Evolutionary conservation across 2,888 invertebrate genomes (phyloP).

Genomic region (Oxystoma pomonae): DNA sequence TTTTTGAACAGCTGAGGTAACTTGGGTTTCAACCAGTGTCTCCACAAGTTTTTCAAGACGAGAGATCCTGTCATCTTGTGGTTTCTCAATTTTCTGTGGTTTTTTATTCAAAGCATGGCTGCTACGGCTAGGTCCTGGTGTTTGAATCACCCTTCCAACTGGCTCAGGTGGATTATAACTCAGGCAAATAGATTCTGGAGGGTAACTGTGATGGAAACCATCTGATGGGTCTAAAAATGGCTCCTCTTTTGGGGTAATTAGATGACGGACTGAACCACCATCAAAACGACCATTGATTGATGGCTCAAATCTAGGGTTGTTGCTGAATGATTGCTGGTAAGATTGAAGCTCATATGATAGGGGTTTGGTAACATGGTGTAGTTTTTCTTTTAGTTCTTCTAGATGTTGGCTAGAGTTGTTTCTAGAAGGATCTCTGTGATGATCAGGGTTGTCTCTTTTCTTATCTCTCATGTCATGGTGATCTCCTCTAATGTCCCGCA

Average conservation of each 20-base stretch:
- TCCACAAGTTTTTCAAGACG: conserved; percentile 35
- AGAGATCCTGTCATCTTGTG: conserved; percentile 25
- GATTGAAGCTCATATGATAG: neutral
- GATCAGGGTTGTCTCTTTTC: neutral
- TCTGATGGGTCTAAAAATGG: neutral
- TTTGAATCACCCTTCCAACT: neutral
- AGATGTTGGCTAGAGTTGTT: neutral
- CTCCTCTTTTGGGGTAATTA: neutral
- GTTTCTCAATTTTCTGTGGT: neutral
- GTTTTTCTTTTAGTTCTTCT: neutral
- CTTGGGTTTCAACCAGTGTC: conserved; percentile 25
- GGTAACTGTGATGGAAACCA: neutral
- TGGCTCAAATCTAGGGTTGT: neutral
- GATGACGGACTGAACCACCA: neutral
- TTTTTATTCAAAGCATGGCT: neutral
- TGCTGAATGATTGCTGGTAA: neutral
- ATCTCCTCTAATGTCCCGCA: neutral
- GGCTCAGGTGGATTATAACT: neutral
- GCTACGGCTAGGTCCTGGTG: neutral
- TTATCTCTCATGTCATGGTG: neutral
- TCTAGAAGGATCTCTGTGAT: neutral
- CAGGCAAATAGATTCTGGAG: neutral
- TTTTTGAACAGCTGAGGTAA: neutral
- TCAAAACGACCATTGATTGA: neutral
- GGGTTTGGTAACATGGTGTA: neutral